Evolutionary conservation across 2,797 vertebrate genomes (phyloP), one percentile per base, ranked within the genome.

Genomic region (Silurus aristotelis): DNA sequence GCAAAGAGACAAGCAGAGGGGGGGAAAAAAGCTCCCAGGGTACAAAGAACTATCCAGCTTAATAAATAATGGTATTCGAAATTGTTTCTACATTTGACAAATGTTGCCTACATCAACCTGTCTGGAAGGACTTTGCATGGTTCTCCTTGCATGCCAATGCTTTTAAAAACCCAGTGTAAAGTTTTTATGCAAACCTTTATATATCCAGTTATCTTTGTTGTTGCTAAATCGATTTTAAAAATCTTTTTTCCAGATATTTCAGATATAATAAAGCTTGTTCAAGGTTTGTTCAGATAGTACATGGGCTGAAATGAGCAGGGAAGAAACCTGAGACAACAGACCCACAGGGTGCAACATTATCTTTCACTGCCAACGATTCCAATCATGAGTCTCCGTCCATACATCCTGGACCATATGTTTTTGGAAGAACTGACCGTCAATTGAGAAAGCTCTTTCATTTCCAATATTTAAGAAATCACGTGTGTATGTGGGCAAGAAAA

Each of bases 1-100:
- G 82, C 25, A 15, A 60, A 84, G 89, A 70, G 83, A 78, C 22
- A 0, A n/a, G 48, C 66, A 58, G 55, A 85, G 60, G 38, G 58
- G 81, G 43, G 3, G 14, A 85, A 55, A 64, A 1, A 70, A 58
- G 27, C 72, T 70, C 71, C 46, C 46, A 66, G 48, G 5, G 22
- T 46, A 84, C 19, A n/a, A 56, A 81, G 38, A 73, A 17, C 52
- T 60, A 78, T 70, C 79, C 13, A 83, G 38, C 22, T 78, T 58
- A 71, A 83, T 86, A 52, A 55, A 76, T 27, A 7, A n/a, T 12
- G 17, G 66, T 12, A 43, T 80, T 46, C 46, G 58, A n/a, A 43
- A 55, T 56, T 56, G 20, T 17, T 78, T 20, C 9, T 78, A 60
- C 31, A 78, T 38, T 43, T 61, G 75, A 77, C 38, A 22, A 77